These are phyloP conservation scores for Gyps fulvus DNA, from an alignment of 2,113 vertebrate genomes.

Conservation along the genomic window DNA sequence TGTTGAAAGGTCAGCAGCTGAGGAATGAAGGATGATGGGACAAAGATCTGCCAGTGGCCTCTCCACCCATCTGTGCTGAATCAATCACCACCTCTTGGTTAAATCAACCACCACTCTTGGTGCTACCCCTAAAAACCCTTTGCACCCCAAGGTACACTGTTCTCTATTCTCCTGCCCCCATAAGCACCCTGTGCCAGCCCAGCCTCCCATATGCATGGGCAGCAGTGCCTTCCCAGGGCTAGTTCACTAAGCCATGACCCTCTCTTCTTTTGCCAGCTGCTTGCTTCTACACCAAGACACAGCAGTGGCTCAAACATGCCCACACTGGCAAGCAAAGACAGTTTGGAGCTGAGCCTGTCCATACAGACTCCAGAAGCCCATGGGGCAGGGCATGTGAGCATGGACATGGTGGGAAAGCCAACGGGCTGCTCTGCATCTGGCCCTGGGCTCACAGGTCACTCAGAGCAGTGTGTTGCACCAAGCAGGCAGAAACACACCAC, in stretches of 20 bases:
- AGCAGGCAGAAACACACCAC: neutral
- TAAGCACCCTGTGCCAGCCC: rapidly evolving
- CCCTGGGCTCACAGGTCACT: rapidly evolving
- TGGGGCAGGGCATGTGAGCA: neutral
- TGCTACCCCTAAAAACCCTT: neutral
- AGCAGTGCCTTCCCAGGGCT: neutral
- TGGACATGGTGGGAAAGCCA: neutral
- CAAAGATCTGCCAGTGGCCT: neutral
- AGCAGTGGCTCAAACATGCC: neutral
- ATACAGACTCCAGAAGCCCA: neutral
- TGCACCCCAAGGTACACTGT: rapidly evolving
- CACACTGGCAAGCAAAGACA: neutral
- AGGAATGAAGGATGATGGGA: neutral
- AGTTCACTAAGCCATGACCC: neutral
- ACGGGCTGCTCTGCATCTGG: neutral
- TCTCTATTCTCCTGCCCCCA: neutral
- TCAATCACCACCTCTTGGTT: neutral
- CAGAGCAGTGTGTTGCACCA: neutral
- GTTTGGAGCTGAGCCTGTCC: neutral
- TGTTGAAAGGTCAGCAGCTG: neutral
- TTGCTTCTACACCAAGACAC: neutral
- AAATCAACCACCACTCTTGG: neutral
- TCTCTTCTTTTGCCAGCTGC: neutral
- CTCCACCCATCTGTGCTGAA: neutral
- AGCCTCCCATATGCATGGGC: neutral